Conservation (phyloP, 35 echinoderm and acorn worm species). For the Nesometra sesokonis region DNA sequence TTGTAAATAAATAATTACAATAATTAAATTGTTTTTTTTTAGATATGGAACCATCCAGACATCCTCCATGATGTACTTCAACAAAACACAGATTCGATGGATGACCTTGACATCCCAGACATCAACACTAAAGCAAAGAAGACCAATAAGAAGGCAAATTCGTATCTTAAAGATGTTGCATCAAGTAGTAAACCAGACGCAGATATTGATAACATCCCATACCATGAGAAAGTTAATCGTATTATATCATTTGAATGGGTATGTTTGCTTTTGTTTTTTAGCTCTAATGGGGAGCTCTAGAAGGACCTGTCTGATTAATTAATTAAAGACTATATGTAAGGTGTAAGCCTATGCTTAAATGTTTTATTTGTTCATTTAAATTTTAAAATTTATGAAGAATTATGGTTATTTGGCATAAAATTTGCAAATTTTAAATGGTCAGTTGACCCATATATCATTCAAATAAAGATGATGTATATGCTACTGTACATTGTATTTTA, state of each 20-base stretch:
- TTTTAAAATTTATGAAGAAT: too few species aligned
- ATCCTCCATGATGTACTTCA: slow-evolving; percentile 57
- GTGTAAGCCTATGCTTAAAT: too few species aligned
- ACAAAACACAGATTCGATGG: slow-evolving; percentile 43
- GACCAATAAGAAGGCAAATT: slow-evolving; percentile 9
- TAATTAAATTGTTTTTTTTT: not conserved
- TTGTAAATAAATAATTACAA: too few species aligned
- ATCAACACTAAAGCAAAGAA: slow-evolving; percentile 43
- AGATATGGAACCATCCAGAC: slow-evolving; percentile 99
- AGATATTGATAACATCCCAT: slow-evolving; percentile 32
- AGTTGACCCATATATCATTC: too few species aligned
- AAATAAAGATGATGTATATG: too few species aligned
- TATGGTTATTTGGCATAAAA: too few species aligned
- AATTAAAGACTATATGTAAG: too few species aligned
- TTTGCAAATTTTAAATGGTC: too few species aligned
- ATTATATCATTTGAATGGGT: slow-evolving; percentile 99
- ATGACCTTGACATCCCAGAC: slow-evolving; percentile 87
- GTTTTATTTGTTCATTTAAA: too few species aligned
- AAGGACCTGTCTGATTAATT: too few species aligned
- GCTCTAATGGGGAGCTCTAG: too few species aligned
- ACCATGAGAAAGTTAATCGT: slow-evolving; percentile 81
- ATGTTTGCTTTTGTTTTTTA: slow-evolving; percentile 5
- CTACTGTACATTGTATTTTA: too few species aligned
- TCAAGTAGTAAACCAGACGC: not conserved
- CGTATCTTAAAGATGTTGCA: not conserved